phyloP scores from a whole-genome alignment of 2,797 vertebrate species.

The Sus cebifrons region DNA sequence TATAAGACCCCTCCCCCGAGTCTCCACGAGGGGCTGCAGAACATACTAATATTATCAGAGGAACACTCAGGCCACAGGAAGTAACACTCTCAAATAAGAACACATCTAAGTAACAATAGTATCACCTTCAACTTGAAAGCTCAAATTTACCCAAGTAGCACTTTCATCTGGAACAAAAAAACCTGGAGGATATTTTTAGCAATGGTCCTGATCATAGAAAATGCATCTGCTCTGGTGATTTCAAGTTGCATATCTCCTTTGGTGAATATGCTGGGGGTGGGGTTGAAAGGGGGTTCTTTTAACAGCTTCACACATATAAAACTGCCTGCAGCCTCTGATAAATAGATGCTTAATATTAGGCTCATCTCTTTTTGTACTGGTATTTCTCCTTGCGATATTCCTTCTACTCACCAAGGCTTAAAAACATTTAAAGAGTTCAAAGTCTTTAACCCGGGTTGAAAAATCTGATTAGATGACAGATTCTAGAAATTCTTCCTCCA shows the following conservation, averaged over 20 bases:
- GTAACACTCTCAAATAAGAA: constrained; percentile 71
- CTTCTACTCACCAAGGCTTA: not conserved
- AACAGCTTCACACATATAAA: not conserved
- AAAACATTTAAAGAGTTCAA: not conserved
- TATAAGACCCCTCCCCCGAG: not conserved
- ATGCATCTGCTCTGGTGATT: constrained; percentile 52
- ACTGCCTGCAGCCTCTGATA: not conserved
- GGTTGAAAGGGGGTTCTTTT: not conserved
- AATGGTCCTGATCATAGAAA: constrained; percentile 55
- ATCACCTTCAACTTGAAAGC: constrained; percentile 81
- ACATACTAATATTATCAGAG: constrained; percentile 62
- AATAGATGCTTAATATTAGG: not conserved
- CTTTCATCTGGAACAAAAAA: constrained; percentile 77
- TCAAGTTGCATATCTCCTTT: not conserved
- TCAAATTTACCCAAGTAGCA: constrained; percentile 72
- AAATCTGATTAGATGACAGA: constrained; percentile 14
- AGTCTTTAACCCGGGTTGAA: not conserved
- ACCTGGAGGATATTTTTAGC: constrained; percentile 74
- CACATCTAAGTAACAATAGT: constrained; percentile 73
- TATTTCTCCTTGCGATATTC: not conserved
- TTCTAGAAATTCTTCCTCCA: not conserved
- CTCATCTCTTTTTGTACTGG: not conserved
- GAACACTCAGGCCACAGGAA: constrained; percentile 74
- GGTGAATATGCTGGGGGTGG: not conserved
- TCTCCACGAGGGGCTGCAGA: not conserved